Evolutionary conservation across 2,113 vertebrate species (phyloP).

Genomic region (Heterochromis multidens): DNA sequence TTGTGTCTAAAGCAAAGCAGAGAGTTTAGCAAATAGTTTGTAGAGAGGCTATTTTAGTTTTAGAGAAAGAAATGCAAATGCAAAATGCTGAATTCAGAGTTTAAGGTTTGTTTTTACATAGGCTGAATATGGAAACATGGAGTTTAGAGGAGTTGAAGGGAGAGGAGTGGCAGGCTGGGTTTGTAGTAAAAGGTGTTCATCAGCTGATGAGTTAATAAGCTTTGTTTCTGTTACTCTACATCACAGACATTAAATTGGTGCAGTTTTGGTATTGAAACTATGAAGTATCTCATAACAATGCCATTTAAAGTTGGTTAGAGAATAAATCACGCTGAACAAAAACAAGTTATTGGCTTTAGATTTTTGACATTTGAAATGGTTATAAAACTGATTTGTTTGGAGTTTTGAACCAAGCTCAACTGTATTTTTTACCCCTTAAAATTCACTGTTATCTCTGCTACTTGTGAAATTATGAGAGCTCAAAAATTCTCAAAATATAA

Average conservation of each 20-base stretch:
- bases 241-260: neutral
- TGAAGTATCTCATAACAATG: no score
- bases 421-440: neutral
- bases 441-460: neutral
- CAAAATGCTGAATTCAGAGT: neutral
- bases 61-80: neutral
- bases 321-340: no score
- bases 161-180: neutral
- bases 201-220: neutral
- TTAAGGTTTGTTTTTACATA: neutral
- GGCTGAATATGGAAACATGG: neutral
- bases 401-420: neutral
- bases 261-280: neutral
- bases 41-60: neutral
- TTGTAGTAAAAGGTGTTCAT: neutral
- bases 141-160: neutral
- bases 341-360: neutral
- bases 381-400: neutral
- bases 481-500: neutral
- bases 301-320: neutral
- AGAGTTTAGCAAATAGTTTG: neutral
- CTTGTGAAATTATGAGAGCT: neutral
- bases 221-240: neutral
- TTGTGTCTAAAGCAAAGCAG: no score
- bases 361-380: neutral